Percentiles rank a stretch among this genome's conserved stretches.
These are phyloP conservation scores for Standfussiana lucernea DNA, from an alignment of 2,888 invertebrate species.

Conservation along the genomic window DNA sequence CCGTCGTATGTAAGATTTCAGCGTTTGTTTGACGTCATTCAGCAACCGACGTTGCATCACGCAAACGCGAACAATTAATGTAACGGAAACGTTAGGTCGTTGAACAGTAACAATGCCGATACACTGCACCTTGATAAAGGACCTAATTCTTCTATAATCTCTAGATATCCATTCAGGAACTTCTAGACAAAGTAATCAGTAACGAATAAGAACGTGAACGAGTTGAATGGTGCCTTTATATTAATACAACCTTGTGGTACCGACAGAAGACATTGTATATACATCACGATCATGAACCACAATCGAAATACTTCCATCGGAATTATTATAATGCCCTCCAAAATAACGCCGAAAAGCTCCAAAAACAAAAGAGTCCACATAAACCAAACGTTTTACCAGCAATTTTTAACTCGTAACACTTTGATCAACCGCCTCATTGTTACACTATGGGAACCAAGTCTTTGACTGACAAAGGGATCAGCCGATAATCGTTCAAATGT, in stretches of 20 bases:
- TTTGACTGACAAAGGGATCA: constrained; percentile 83
- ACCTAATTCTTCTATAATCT: constrained; percentile 58
- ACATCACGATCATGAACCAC: no score
- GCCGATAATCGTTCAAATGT: constrained; percentile 85
- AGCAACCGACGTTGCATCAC: constrained; percentile 75
- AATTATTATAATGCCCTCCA: not conserved
- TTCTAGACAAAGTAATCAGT: constrained; percentile 2
- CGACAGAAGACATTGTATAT: not conserved
- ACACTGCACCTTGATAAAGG: constrained; percentile 71
- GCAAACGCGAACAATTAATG: constrained; percentile 78
- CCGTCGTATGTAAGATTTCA: constrained; percentile 32
- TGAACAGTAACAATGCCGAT: constrained; percentile 72
- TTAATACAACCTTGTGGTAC: not conserved
- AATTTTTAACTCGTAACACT: constrained; percentile 67
- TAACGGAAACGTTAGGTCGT: constrained; percentile 71
- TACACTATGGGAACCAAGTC: constrained; percentile 76
- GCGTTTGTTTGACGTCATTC: constrained; percentile 58
- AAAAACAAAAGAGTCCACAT: constrained; percentile 15
- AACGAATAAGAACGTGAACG: not conserved
- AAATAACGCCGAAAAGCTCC: not conserved
- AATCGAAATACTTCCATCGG: no score
- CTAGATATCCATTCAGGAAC: constrained; percentile 4
- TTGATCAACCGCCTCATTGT: constrained; percentile 85
- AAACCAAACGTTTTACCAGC: constrained; percentile 34
- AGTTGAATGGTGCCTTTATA: not conserved